Conservation (phyloP, 2,888 invertebrate genomes). For the Caenorhabditis sp. region DNA sequence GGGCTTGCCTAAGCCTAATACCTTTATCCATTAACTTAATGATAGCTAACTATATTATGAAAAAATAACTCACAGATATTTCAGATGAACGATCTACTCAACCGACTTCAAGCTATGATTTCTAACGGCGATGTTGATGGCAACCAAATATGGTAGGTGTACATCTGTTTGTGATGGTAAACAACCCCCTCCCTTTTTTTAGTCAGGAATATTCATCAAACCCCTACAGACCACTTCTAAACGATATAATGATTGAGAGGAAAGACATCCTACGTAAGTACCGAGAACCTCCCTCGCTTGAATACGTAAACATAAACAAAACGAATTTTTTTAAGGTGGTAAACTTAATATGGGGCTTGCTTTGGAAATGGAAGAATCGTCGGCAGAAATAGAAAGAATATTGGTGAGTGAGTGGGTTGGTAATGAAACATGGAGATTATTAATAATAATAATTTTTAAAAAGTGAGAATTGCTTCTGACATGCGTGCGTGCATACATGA, state of each 20-base stretch:
- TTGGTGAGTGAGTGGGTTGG: constrained; percentile 13
- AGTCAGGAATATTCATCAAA: constrained; percentile 26
- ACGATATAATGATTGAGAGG: constrained; percentile 39
- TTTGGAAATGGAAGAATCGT: constrained; percentile 23
- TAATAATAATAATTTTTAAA: background rate
- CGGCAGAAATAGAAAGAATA: constrained; percentile 34
- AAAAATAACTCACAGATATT: too few relatives aligned
- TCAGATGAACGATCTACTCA: constrained; percentile 36
- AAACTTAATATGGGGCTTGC: background rate
- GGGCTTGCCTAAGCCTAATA: too few relatives aligned
- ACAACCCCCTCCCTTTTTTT: constrained; percentile 13
- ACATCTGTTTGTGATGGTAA: background rate
- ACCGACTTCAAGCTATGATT: constrained; percentile 15
- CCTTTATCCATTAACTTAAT: background rate
- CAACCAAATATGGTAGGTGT: constrained; percentile 5
- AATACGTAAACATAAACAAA: background rate
- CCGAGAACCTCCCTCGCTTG: background rate
- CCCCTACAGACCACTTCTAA: constrained; percentile 27
- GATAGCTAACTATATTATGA: too few relatives aligned
- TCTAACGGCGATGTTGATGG: constrained; percentile 1
- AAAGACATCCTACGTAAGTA: constrained; percentile 47
- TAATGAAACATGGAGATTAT: background rate
- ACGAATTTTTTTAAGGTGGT: background rate
- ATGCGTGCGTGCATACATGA: too few relatives aligned
- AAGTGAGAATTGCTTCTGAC: too few relatives aligned